Percentiles rank a stretch among this genome's conserved stretches.
These are phyloP conservation scores for Platichthys stellatus DNA, from an alignment of 2,113 vertebrate genomes.

Conservation along the genomic window DNA sequence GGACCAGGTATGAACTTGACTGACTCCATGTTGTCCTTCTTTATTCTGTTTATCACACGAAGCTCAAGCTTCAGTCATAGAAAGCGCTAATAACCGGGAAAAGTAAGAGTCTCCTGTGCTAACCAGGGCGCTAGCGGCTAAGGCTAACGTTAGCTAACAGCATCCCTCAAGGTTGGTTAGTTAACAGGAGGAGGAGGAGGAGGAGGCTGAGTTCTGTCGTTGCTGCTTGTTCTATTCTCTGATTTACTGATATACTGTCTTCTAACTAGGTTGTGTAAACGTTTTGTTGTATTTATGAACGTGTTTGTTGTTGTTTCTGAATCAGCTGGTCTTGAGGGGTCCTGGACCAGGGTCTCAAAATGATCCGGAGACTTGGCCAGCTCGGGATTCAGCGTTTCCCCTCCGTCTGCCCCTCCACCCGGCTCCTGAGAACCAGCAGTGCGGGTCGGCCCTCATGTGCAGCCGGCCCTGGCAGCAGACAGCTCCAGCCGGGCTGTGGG, in stretches of 20 bases:
- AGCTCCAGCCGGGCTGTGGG: constrained; percentile 30
- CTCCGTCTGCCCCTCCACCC: not conserved
- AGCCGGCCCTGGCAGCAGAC: constrained; percentile 45
- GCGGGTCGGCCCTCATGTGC: constrained; percentile 9
- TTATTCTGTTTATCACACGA: not conserved
- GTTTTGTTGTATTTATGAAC: not conserved
- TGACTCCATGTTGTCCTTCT: fast-evolving
- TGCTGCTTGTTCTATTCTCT: not conserved
- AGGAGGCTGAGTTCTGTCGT: not conserved
- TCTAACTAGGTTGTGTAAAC: fast-evolving
- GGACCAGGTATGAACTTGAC: constrained; percentile 6
- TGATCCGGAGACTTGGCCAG: constrained; percentile 51
- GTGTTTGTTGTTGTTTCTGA: not conserved
- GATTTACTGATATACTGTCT: fast-evolving
- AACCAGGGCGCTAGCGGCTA: constrained; percentile 15
- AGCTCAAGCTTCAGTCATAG: fast-evolving
- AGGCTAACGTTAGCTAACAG: constrained; percentile 23
- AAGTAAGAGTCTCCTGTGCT: not conserved
- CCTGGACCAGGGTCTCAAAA: constrained; percentile 41
- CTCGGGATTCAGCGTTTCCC: constrained; percentile 15
- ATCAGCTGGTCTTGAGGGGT: constrained; percentile 18
- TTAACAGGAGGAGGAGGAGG: not conserved
- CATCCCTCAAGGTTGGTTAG: constrained; percentile 55
- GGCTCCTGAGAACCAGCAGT: constrained; percentile 12
- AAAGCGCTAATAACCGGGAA: fast-evolving